Evolutionary conservation across 2,888 invertebrate species (phyloP), one percentile per base, ranked within the genome.

Genomic region (Drosophila histrio): DNA sequence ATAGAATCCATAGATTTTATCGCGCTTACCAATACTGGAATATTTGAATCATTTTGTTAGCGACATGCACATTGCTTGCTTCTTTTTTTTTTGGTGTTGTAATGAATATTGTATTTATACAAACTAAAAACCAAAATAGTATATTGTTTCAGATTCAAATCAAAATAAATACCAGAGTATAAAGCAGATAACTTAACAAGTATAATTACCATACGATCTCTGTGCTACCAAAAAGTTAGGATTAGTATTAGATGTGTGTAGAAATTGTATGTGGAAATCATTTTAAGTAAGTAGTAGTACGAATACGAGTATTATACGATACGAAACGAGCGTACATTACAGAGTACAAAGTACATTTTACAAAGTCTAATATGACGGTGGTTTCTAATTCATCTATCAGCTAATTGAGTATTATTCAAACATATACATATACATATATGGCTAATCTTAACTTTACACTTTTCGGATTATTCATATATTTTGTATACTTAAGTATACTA

Each of bases 301-400:
- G 47, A 36, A 1, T 46, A 43, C 26, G 22, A 19, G 15, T 43
- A 67, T 28, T 36, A 59, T 79, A 70, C 54, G 53, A 30, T 52
- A 63, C 53, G 54, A 73, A 79, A 76, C 61, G 39, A 71, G 64
- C 60, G 69, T 70, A 80, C 70, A 72, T 78, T 63, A 60, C 49
- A 24, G 15, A 36, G 49, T 84, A 81, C 63, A 57, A 64, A 77
- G 67, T 79, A 79, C 76, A 81, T 70, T 66, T 71, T 83, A 79
- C 72, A 82, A 77, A 82, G 82, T 87, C 87, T 87, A 87, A 82
- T 62, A 84, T 87, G 87, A 85, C 84, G 84, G 84, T 84, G 84
- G 84, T 84, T 87, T 84, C 85, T 84, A 87, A 85, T 62, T 84
- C 79, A 75, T 77, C 86, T 84, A 82, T 79, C 9, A 62, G 60